Base-by-base conservation (phyloP, 2,113 vertebrate genomes). In the Felis chaus region DNA sequence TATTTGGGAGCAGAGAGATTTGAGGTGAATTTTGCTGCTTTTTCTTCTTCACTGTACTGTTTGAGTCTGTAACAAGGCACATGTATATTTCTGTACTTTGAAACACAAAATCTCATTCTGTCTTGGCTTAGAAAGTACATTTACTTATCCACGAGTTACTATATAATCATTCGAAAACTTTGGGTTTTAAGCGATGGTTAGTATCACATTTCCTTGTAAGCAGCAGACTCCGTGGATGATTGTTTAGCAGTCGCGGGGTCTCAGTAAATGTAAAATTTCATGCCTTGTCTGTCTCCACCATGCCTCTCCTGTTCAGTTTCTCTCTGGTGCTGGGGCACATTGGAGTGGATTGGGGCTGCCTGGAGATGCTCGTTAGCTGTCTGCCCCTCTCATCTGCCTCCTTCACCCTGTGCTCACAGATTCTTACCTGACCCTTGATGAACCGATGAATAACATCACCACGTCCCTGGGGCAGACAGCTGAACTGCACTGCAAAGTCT, bases 371-470 rank as follows among this genome's bases (percentile, higher is more conserved):
- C 29, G n/a, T 36, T 65, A 13, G 29, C 61, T 23, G 41, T 18
- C 36, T 10, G 29, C 27, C n/a, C 15, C 61, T 93, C 95, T 98
- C 79, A 96, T 41, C 57, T 41, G 36, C 57, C 68, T 61, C 13
- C 25, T 7, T 55, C 29, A 0, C 48, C n/a, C 33, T 93, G n/a
- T 86, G 2, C 31, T 25, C 27, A 36, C 98, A 99, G 99, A 99
- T 96, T 98, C 99, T 83, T 99, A 98, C 98, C 98, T 99, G 98
- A 99, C 97, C 0, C 99, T 99, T 0, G 99, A 99, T 14, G 99
- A 99, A 18, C 99, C 99, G 0, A 99, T 99, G 99, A 99, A 99
- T 97, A 99, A 99, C 98, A 99, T 99, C 98, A 99, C 99, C 88
- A 99, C 99, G 0, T 99, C 99, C 0, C 98, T 99, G 73, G 99